These are phyloP conservation scores for Gandaritis pyraliata DNA, from an alignment of 2,888 invertebrate genomes.

Conservation along the genomic window DNA sequence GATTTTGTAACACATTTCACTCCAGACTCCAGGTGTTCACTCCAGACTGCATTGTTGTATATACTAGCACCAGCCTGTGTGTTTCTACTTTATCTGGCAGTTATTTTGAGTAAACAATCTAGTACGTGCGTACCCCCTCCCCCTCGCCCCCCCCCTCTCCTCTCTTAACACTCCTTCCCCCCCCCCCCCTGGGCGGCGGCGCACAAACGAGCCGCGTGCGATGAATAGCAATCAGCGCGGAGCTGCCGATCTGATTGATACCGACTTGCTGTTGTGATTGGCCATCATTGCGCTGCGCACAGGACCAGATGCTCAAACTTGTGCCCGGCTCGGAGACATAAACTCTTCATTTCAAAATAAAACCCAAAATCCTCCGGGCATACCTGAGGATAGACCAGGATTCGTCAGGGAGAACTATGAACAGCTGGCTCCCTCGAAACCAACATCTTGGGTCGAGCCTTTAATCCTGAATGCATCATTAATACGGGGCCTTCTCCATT, in stretches of 20 bases:
- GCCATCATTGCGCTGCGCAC: conserved; percentile 10
- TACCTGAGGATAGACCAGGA: too few relatives aligned
- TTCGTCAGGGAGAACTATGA: too few relatives aligned
- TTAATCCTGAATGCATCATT: too few relatives aligned
- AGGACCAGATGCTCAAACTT: neutral
- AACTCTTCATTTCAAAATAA: too few relatives aligned
- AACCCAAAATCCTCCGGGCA: too few relatives aligned
- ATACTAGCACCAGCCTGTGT: too few relatives aligned
- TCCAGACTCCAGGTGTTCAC: too few relatives aligned
- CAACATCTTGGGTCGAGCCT: too few relatives aligned
- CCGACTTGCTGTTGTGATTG: conserved; percentile 18
- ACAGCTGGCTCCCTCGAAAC: too few relatives aligned
- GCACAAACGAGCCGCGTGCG: conserved; percentile 22
- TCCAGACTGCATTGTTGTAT: too few relatives aligned
- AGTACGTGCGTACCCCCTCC: conserved; percentile 13
- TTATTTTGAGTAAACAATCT: conserved; percentile 18
- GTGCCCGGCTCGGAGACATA: neutral
- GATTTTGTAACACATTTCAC: too few relatives aligned
- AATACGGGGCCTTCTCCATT: too few relatives aligned
- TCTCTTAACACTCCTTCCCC: neutral
- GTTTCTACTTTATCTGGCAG: conserved; percentile 11
- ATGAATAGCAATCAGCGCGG: conserved; percentile 19
- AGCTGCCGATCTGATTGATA: conserved; percentile 15
- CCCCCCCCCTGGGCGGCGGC: neutral
- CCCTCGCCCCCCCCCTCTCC: neutral